Base-by-base conservation (phyloP, 1,140 invertebrate species). In the Calosoma granatense region DNA sequence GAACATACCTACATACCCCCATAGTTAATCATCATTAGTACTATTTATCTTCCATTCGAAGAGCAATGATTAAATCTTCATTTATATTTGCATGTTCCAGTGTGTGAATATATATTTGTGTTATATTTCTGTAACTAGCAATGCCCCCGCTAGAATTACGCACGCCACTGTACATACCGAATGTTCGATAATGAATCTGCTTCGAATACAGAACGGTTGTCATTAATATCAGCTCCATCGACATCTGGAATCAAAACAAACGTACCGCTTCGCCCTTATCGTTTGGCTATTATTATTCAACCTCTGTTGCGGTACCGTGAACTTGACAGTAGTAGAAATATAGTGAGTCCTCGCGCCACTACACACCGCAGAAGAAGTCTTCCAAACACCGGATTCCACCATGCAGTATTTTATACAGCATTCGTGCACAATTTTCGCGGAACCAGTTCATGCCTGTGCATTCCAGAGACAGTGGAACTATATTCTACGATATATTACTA, bases 221-320 rank as follows among this genome's bases (percentile, higher is more conserved):
- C 41, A 47, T 47, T 47, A 47, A 47, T 47, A 47, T 47, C 41
- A 47, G 41, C 15, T 17, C 41, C 9, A 47, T 47, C 41, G 41
- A 47, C 41, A 47, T 47, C 6, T 47, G 17, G 41, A 47, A 47
- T 47, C 41, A 47, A 47, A 47, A 47, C 17, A 47, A 47, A 47
- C 41, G 41, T 9, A 47, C 41, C 41, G 41, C 26, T 4, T 14
- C 4, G 14, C 26, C 14, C 26, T 30, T 30, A 30, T 12, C 41
- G 41, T 47, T 36, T 36, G 26, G 26, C 26, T n/a, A n/a, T n/a
- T n/a, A n/a, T n/a, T n/a, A n/a, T n/a, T n/a, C n/a, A n/a, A n/a
- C n/a, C n/a, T n/a, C n/a, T 36, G 26, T 36, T 36, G 26, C 26
- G 26, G 26, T 36, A 36, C 26, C 26, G 26, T 36, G 26, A 36